Evolutionary conservation across 2,113 vertebrate species (phyloP), one percentile per base, ranked within the genome.

Genomic region (Dermatemys mawii): DNA sequence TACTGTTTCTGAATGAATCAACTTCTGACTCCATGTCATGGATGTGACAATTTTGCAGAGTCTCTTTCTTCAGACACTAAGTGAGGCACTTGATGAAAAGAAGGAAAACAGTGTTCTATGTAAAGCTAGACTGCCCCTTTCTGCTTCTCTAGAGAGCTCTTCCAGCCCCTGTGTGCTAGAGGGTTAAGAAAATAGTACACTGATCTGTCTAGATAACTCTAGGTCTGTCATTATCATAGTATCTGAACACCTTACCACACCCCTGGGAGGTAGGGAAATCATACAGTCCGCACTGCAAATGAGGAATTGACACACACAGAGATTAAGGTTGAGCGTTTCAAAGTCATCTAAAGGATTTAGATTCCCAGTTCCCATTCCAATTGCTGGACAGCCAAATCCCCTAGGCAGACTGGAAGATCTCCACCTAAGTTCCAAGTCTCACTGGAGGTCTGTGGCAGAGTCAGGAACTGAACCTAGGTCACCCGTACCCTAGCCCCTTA

Each of bases 1-100:
- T 70, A 51, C 87, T 96, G 82, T 92, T 94, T 94, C 51, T 96
- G 96, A 97, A 93, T 86, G 55, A 96, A 93, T 96, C 93, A 96
- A 73, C 90, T 92, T 91, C 92, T 93, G 95, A 96, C 82, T 95
- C 90, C 91, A 86, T 96, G 96, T 97, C 92, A 90, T 95, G 96
- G 96, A 93, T 35, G 41, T 86, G 86, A 83, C 60, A 44, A 63
- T 79, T 10, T 92, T 93, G 88, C 3, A 41, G 11, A 88, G 38
- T 90, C 97, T 88, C 32, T 89, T 96, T 90, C 96, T 87, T 78
- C 73, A 95, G 82, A 89, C 92, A 78, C 81, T 0, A 0, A 93
- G 78, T 63, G 90, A 92, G 78, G 88, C 94, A 70, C 78, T 87
- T 90, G 70, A 90, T 53, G 91, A 70, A 16, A 93, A 93, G 91